phyloP scores from a whole-genome alignment of 2,888 invertebrate species.

The Sthenelais limicola region DNA sequence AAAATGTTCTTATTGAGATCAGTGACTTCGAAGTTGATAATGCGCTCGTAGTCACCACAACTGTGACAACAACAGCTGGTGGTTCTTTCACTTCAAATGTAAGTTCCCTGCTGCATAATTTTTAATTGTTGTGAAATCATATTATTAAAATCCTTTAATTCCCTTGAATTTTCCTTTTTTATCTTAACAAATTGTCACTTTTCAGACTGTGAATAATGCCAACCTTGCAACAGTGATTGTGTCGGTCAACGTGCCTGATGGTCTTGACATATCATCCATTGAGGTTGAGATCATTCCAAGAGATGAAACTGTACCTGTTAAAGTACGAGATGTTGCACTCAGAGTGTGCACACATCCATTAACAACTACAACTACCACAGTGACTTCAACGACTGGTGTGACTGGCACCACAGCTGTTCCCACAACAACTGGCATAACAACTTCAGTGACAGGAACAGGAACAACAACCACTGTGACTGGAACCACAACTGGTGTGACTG shows the following conservation, averaged over 20 bases:
- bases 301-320: background rate
- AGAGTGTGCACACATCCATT: constrained; percentile 19
- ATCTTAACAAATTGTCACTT: no score
- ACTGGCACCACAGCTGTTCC: background rate
- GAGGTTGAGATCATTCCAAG: background rate
- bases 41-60: background rate
- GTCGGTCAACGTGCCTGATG: background rate
- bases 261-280: background rate
- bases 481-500: background rate
- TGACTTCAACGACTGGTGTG: background rate
- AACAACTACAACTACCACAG: background rate
- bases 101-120: no score
- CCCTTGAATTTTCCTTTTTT: no score
- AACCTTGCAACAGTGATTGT: no score
- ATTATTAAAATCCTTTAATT: no score
- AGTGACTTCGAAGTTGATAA: background rate
- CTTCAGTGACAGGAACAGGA: background rate
- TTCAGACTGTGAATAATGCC: no score
- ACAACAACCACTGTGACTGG: background rate
- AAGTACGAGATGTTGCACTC: background rate
- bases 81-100: background rate
- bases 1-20: constrained; percentile 1
- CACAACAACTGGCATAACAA: background rate
- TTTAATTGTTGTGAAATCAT: no score
- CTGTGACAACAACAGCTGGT: background rate